Conservation (phyloP, 2,797 vertebrate species). For the Urosaurus nigricauda region DNA sequence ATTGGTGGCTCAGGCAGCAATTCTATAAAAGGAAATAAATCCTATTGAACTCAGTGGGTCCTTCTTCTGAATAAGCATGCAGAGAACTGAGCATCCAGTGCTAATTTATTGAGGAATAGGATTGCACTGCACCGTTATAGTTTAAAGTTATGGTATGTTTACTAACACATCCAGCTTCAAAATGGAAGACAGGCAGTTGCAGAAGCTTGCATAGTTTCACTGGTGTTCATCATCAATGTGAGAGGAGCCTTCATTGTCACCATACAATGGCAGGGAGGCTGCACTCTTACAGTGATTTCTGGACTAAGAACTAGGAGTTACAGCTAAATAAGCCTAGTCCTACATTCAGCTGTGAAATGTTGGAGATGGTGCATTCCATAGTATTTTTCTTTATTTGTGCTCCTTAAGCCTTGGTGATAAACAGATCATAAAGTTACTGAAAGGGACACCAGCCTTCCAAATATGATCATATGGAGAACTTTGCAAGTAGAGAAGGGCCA, state of each 20-base stretch:
- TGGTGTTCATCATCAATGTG: background rate
- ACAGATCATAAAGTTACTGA: slow-evolving; percentile 28
- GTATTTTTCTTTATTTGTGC: background rate
- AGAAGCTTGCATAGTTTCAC: background rate
- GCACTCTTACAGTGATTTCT: background rate
- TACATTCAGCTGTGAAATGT: background rate
- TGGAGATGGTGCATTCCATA: background rate
- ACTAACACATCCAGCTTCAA: background rate
- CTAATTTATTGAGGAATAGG: background rate
- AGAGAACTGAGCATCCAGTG: background rate
- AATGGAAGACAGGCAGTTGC: background rate
- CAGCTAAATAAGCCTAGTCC: background rate
- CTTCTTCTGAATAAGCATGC: background rate
- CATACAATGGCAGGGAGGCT: no score
- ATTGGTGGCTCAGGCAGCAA: background rate
- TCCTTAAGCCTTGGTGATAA: slow-evolving; percentile 14
- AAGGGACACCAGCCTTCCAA: background rate
- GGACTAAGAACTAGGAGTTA: background rate
- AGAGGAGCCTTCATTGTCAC: background rate
- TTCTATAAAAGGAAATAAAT: background rate
- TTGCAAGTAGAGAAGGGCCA: background rate
- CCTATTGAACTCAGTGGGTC: background rate
- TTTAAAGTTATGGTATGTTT: no score
- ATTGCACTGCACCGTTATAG: no score
- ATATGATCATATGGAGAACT: background rate